Evolutionary conservation across 1,140 invertebrate genomes (phyloP), one percentile per base, ranked within the genome.

Genomic region (Trichomalopsis sarcophagae): DNA sequence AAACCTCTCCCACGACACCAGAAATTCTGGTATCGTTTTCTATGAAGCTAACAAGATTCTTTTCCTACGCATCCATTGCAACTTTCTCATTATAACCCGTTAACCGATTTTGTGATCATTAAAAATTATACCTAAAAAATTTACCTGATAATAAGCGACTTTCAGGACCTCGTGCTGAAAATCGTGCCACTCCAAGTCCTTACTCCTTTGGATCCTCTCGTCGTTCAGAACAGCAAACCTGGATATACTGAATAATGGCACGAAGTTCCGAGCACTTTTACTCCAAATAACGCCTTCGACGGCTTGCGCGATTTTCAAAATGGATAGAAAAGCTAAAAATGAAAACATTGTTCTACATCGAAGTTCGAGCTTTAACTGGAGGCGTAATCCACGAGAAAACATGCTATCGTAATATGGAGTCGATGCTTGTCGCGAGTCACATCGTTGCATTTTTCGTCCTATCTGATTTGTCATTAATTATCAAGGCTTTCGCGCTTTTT

Each of bases 1-100:
- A 89, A 3, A 89, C 55, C 68, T 89, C 88, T 3, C 87, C 88
- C 21, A 71, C 82, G 13, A 86, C 79, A 14, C 88, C 88, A 21
- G 82, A 85, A 21, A 89, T 69, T 73, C 81, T 88, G 0, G 86
- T 87, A 27, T 85, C 75, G 69, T 89, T 87, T 11, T 88, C 81
- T n/a, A 71, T 66, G 68, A 86, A 89, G 21, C 27, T 73, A 1
- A 88, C 30, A 11, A 89, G 47, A 81, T 88, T 87, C 17, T n/a
- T 55, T 79, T 89, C 87, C 87, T 88, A 23, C 21, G 21, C 73
- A 50, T 76, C 0, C 17, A 33, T 27, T 14, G 27, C 2, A 74
- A 47, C 6, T 73, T 30, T 83, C 21, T 27, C 21, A 7, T 83
- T 50, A 10, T 33, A 69, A 68, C 21, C 36, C 11, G 78, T 21